A percentile compares a stretch with the other conserved stretches of the same genome.
These are phyloP conservation scores for Poecilia velifera DNA, from an alignment of 2,797 vertebrate genomes.

Conservation along the genomic window DNA sequence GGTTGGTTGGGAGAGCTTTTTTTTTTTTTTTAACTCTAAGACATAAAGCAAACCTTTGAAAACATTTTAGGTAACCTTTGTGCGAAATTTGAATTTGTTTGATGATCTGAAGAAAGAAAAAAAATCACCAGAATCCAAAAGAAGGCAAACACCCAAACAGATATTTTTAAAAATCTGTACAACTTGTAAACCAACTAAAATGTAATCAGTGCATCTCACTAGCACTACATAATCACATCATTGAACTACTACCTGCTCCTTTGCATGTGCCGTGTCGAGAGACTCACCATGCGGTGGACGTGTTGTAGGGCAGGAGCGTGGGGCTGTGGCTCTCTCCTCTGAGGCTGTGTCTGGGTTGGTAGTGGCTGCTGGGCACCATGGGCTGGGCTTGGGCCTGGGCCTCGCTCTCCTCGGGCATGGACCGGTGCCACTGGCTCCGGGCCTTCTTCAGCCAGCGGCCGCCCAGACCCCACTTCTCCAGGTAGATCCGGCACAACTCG, in stretches of 20 bases:
- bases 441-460: conserved; percentile 94
- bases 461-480: conserved; percentile 94
- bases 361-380: conserved; percentile 67
- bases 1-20: not conserved
- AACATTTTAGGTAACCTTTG: not conserved
- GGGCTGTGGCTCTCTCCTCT: conserved; percentile 88
- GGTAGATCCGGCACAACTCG: conserved; percentile 93
- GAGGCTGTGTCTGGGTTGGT: conserved; percentile 84
- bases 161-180: not conserved
- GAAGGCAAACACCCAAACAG: not conserved
- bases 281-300: conserved; percentile 93
- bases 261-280: not conserved
- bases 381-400: conserved; percentile 72
- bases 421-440: conserved; percentile 87
- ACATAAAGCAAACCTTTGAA: not conserved
- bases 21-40: not conserved
- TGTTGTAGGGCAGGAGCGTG: conserved; percentile 89
- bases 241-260: not conserved
- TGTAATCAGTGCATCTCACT: not conserved
- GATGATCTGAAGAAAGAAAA: not conserved
- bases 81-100: not conserved
- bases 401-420: conserved; percentile 80
- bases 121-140: too few species aligned
- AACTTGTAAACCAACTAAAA: not conserved
- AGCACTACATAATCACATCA: not conserved